These are phyloP conservation scores for Punctoribates punctum DNA, from an alignment of 2,888 invertebrate species.

Conservation along the genomic window DNA sequence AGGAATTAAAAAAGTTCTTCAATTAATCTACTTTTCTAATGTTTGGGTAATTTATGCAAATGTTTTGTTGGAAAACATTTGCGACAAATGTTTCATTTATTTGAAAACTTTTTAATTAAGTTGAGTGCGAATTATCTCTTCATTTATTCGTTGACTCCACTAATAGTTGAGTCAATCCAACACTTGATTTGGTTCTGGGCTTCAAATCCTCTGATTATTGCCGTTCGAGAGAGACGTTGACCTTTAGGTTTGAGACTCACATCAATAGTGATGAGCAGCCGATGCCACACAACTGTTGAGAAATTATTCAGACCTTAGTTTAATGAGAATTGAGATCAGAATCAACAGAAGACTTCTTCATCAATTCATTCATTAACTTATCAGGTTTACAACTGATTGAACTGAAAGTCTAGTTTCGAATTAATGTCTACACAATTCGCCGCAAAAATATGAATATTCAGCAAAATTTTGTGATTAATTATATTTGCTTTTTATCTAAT, in stretches of 20 bases:
- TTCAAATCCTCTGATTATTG: neutral
- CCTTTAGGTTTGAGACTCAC: neutral
- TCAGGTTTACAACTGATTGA: too few relatives aligned
- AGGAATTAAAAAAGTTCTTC: too few relatives aligned
- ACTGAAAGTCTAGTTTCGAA: too few relatives aligned
- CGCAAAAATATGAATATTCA: too few relatives aligned
- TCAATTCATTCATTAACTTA: too few relatives aligned
- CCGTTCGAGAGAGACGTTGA: neutral
- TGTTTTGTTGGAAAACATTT: too few relatives aligned
- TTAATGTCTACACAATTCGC: too few relatives aligned
- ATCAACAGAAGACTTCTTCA: neutral
- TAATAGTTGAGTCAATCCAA: neutral
- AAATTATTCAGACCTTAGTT: neutral
- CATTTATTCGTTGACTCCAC: neutral
- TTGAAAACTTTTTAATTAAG: neutral
- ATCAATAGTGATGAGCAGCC: neutral
- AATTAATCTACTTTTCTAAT: too few relatives aligned
- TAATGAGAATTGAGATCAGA: neutral
- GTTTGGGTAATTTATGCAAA: too few relatives aligned
- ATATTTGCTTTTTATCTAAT: slow-evolving; percentile 8
- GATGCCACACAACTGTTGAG: neutral
- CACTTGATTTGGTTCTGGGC: neutral
- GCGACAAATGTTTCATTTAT: slow-evolving; percentile 2
- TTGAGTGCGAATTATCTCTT: slow-evolving; percentile 13
- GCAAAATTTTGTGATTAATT: neutral